Conservation (phyloP, 2,888 invertebrate species). For the Holacanthella duospinosa region DNA sequence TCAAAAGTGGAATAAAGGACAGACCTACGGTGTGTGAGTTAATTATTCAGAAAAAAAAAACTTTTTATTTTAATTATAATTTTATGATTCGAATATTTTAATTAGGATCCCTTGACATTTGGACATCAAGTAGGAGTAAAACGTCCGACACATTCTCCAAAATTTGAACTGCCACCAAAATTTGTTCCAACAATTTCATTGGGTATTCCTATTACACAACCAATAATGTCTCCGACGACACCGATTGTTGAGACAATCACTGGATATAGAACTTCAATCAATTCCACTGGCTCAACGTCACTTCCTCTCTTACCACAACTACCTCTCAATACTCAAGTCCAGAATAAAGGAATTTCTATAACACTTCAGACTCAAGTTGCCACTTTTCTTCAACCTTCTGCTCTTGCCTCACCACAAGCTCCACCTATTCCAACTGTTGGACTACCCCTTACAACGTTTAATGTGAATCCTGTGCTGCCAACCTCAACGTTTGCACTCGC, state of each 20-base stretch:
- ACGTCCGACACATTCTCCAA: constrained; percentile 6
- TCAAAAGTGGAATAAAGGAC: neutral
- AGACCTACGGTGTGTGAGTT: too few relatives aligned
- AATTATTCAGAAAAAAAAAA: too few relatives aligned
- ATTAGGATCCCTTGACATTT: neutral
- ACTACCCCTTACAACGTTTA: neutral
- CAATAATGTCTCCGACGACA: neutral
- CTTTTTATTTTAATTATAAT: neutral
- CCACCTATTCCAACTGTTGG: neutral
- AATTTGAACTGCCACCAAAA: constrained; percentile 31
- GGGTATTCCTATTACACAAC: neutral
- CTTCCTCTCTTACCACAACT: neutral
- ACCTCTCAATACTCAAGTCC: neutral
- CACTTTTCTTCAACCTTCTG: constrained; percentile 24
- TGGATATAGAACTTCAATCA: too few relatives aligned
- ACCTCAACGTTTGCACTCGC: too few relatives aligned
- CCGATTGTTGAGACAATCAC: too few relatives aligned
- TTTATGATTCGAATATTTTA: too few relatives aligned
- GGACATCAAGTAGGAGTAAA: neutral
- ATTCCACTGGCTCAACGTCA: neutral
- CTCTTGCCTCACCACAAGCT: neutral
- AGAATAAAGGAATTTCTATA: constrained; percentile 18
- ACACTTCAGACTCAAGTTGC: constrained; percentile 34
- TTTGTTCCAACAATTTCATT: constrained; percentile 22
- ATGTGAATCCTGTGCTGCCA: neutral